Percentiles rank a stretch among this genome's conserved stretches.
These are phyloP conservation scores for Charanyca ferruginea DNA, from an alignment of 2,888 invertebrate species.

Conservation along the genomic window DNA sequence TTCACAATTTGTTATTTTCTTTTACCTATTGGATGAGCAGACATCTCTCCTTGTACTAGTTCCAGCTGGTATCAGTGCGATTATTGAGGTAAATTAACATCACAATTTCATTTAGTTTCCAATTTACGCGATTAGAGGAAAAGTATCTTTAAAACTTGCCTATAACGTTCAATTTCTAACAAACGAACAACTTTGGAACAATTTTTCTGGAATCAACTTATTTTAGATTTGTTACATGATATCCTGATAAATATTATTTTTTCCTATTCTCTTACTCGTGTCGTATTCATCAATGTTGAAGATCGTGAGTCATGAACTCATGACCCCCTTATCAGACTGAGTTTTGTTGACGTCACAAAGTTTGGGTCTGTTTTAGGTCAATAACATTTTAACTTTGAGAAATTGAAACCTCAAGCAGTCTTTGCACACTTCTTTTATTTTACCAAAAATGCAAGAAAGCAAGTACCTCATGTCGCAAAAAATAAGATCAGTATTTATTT, in stretches of 20 bases:
- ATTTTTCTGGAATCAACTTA: background rate
- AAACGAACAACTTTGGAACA: no score
- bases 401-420: no score
- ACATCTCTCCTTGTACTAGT: slow-evolving; percentile 97
- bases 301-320: no score
- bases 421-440: no score
- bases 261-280: no score
- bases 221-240: background rate
- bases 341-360: no score
- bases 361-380: no score
- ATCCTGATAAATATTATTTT: background rate
- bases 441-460: no score
- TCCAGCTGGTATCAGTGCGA: slow-evolving; percentile 96
- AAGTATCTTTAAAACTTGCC: background rate
- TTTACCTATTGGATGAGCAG: slow-evolving; percentile 97
- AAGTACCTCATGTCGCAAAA: no score
- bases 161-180: background rate
- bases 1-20: slow-evolving; percentile 97
- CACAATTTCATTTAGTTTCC: background rate
- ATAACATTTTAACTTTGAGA: no score
- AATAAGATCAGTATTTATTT: slow-evolving; percentile 44
- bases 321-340: no score
- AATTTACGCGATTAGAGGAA: background rate
- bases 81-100: slow-evolving; percentile 95
- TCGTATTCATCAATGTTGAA: no score